Evolutionary conservation across 1,140 invertebrate genomes (phyloP).

Genomic region (Drosophila repleta): DNA sequence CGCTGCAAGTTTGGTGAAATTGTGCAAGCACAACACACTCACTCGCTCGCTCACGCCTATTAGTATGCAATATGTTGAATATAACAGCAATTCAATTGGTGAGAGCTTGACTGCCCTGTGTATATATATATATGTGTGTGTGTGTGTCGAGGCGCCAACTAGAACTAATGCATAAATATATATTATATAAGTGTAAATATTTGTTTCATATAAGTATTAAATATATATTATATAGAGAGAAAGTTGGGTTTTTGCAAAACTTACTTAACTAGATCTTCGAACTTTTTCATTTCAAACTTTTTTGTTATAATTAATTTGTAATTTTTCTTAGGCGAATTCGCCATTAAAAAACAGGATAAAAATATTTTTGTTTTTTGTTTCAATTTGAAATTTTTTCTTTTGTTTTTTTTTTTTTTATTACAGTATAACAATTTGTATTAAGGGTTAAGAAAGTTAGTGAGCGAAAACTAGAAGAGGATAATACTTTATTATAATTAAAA

Average conservation of each 20-base stretch:
- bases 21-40: too few species aligned
- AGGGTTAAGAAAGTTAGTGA: background rate
- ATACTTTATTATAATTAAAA: slow-evolving; percentile 22
- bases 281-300: slow-evolving; percentile 10
- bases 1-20: too few species aligned
- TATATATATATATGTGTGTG: slow-evolving; percentile 9
- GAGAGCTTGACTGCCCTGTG: background rate
- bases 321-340: background rate
- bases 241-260: slow-evolving; percentile 12
- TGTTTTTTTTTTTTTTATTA: slow-evolving; percentile 4
- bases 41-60: too few species aligned
- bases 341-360: background rate
- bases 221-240: slow-evolving; percentile 41
- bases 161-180: slow-evolving; percentile 40
- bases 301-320: background rate
- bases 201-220: slow-evolving; percentile 31
- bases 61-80: too few species aligned
- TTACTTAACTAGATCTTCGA: slow-evolving; percentile 38
- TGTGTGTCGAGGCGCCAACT: slow-evolving; percentile 17
- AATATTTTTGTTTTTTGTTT: background rate
- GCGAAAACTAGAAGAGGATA: slow-evolving; percentile 5
- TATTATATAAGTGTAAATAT: slow-evolving; percentile 23
- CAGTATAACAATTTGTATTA: slow-evolving; percentile 6
- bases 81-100: background rate
- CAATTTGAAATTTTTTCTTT: background rate